Percentiles rank a stretch among this genome's conserved stretches.
These are phyloP conservation scores for Microtus agrestis DNA, from an alignment of 2,797 vertebrate species.

Conservation along the genomic window DNA sequence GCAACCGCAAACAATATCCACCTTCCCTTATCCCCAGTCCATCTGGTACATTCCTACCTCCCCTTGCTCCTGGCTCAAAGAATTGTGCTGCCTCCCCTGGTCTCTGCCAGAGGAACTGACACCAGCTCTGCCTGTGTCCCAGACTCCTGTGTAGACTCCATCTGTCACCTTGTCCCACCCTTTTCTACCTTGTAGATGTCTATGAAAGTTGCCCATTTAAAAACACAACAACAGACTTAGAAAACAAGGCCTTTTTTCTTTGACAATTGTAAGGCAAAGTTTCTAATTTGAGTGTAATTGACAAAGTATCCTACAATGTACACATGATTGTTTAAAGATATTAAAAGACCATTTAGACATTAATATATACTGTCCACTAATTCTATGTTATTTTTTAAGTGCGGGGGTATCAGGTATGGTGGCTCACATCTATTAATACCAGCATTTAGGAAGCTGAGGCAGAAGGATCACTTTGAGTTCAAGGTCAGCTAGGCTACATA, in stretches of 20 bases:
- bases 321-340: conserved; percentile 29
- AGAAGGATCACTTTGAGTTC: neutral
- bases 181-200: neutral
- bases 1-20: neutral
- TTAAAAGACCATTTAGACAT: conserved; percentile 29
- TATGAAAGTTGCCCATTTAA: neutral
- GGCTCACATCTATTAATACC: neutral
- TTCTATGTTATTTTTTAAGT: conserved; percentile 32
- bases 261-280: neutral
- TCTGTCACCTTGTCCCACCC: neutral
- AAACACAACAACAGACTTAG: neutral
- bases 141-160: neutral
- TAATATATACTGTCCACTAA: conserved; percentile 47
- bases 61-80: neutral
- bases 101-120: neutral
- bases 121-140: neutral
- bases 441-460: neutral
- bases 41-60: neutral
- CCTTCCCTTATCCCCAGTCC: neutral
- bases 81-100: neutral
- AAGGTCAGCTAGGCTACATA: neutral
- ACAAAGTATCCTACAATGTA: conserved; percentile 28
- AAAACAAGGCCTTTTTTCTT: conserved; percentile 13
- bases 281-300: neutral
- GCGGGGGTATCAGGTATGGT: neutral